Evolutionary conservation across 2,113 vertebrate genomes (phyloP), one percentile per base, ranked within the genome.

Genomic region (Melanerpes formicivorus): DNA sequence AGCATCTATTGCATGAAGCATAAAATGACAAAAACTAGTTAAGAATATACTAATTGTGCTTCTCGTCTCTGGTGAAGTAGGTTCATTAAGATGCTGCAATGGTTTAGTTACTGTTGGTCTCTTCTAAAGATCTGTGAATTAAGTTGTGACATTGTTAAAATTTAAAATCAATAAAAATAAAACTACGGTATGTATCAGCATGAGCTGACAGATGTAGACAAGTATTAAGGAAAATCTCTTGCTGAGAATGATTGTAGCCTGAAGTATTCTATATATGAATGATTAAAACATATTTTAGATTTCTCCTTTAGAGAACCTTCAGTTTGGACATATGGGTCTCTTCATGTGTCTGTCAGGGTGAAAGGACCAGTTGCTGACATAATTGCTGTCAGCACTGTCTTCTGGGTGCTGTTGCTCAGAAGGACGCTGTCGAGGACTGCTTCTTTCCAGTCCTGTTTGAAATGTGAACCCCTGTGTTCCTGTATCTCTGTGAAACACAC

Each of bases 91-190:
- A 72, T 75, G 58, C 74, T 83, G 63, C 58, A 91, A 80, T 78
- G 62, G 73, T 78, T 93, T 50, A 59, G 70, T 84, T 91, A 79
- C 77, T 88, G 73, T 91, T 91, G 77, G 58, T 88, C n/a, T 93
- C 59, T 95, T 95, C 50, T 69, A 55, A 92, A 91, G 80, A 83
- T 82, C 87, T 84, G 73, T 84, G 85, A 93, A 95, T 95, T 95
- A 92, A 93, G 82, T 93, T 91, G 76, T 86, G 94, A 86, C 40
- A 8, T 55, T 88, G 81, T 85, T 76, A 81, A 96, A 91, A 84
- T 92, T 90, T 93, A 62, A 93, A 96, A 95, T 96, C 87, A 95
- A 96, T 96, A 91, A 94, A 96, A 93, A 90, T 83, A 96, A 75
- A 93, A 56, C 90, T 93, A 86, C 66, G 84, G 80, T 94, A 77